These are phyloP conservation scores for Anguilla japonica DNA, from an alignment of 2,113 vertebrate genomes.

Conservation along the genomic window DNA sequence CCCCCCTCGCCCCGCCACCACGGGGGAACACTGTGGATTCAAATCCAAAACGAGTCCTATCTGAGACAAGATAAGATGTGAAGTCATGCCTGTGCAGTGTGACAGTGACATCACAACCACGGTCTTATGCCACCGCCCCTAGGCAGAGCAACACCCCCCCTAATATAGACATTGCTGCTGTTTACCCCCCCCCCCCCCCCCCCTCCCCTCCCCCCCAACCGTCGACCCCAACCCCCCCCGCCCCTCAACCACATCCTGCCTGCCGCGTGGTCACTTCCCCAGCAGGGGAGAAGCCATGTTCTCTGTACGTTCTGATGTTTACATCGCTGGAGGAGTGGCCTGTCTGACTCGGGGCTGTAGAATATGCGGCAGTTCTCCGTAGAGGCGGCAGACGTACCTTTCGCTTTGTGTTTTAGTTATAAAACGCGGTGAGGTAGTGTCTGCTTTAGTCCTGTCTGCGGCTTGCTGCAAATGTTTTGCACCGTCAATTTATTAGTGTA, in stretches of 20 bases:
- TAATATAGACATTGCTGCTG: conserved; percentile 16
- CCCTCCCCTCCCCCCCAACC: too few species aligned
- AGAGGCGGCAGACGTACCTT: neutral
- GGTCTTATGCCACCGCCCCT: neutral
- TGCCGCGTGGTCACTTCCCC: neutral
- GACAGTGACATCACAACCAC: conserved; percentile 12
- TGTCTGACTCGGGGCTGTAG: neutral
- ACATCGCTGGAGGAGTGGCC: neutral
- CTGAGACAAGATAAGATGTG: conserved; percentile 21
- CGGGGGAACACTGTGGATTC: neutral
- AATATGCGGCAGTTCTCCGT: neutral
- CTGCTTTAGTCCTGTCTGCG: too few species aligned
- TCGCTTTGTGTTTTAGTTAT: neutral
- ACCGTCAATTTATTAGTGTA: too few species aligned
- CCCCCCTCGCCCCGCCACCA: neutral
- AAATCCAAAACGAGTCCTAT: conserved; percentile 23
- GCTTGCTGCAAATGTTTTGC: neutral
- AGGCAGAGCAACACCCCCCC: neutral
- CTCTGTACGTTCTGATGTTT: neutral
- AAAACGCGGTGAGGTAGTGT: neutral
- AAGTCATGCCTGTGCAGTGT: conserved; percentile 12
- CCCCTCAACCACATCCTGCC: neutral
- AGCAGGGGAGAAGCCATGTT: neutral
- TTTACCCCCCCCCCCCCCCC: neutral
- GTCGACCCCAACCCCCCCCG: neutral